Conservation (phyloP, 2,797 vertebrate species). For the Toxotes lorentzi region DNA sequence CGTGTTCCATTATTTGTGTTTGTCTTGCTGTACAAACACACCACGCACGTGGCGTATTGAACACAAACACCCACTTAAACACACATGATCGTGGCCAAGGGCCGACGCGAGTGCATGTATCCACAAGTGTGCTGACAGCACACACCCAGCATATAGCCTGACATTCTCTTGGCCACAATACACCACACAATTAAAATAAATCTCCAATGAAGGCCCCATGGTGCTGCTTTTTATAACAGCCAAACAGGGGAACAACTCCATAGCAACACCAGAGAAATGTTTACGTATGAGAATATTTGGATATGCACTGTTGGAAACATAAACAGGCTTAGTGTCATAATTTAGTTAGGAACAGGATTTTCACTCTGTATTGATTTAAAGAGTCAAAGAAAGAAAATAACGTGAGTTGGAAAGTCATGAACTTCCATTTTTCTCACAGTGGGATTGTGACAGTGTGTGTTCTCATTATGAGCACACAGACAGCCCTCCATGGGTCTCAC, state of each 20-base stretch:
- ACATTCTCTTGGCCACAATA: constrained; percentile 67
- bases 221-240: constrained; percentile 64
- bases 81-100: constrained; percentile 44
- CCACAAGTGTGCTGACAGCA: constrained; percentile 72
- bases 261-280: constrained; percentile 74
- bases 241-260: constrained; percentile 73
- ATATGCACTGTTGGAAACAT: constrained; percentile 67
- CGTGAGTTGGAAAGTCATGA: constrained; percentile 79
- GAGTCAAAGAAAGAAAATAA: constrained; percentile 71
- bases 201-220: constrained; percentile 69
- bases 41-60: constrained; percentile 49
- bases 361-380: constrained; percentile 67
- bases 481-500: constrained; percentile 74
- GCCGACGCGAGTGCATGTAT: constrained; percentile 55
- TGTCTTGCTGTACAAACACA: constrained; percentile 70
- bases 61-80: constrained; percentile 51
- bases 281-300: constrained; percentile 67
- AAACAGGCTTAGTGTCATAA: constrained; percentile 71
- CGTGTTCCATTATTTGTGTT: constrained; percentile 61
- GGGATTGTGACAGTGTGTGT: constrained; percentile 83
- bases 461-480: constrained; percentile 80
- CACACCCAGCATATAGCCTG: constrained; percentile 71
- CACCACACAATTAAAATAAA: constrained; percentile 78
- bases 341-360: constrained; percentile 67
- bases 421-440: constrained; percentile 78